Base-by-base conservation (phyloP, 2,113 vertebrate genomes). In the Tauraco erythrolophus region DNA sequence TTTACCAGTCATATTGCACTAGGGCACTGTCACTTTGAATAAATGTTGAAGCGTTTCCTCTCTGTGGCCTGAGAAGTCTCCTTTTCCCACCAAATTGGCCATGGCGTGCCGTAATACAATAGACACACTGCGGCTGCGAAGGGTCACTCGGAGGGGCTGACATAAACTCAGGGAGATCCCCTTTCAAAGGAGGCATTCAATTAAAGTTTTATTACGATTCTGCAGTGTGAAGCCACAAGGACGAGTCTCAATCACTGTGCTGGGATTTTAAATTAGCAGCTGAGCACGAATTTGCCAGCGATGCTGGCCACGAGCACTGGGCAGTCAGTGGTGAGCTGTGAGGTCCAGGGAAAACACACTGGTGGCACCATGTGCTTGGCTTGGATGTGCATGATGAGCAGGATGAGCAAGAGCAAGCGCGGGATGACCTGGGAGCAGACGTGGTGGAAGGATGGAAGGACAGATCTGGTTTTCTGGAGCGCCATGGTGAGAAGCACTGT, bases 1-100 rank as follows among this genome's bases (percentile, higher is more conserved):
- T 93, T 80, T 57, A 84, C 91, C 96, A 94, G 88, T 30, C 93
- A 6, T 21, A 17, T 31, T 78, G 71, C 19, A 68, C 75, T 6
- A 10, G 53, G 53, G 45, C 48, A 60, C 92, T 65, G 78, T 83
- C 94, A 31, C 82, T 86, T 61, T 8, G 50, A 71, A 75, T 92
- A 43, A 96, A 24, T 2, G 1, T 75, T 25, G 56, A 50, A 83
- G 24, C 14, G 4, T 31, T 51, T 58, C 77, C 87, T 41, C 8
- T 28, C 69, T 1, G 3, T 30, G 72, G 74, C 39, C 48, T 11
- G 19, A 58, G 64, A 82, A 18, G 27, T 31, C 76, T 54, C 41
- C 27, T 62, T 25, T 85, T 41, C 71, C 91, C 28, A 30, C 21
- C 37, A 62, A 82, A 91, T 37, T 64, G 94, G 69, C 84, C 10